Evolutionary conservation across 2,888 invertebrate genomes (phyloP).

Genomic region (Microdon myrmicae): DNA sequence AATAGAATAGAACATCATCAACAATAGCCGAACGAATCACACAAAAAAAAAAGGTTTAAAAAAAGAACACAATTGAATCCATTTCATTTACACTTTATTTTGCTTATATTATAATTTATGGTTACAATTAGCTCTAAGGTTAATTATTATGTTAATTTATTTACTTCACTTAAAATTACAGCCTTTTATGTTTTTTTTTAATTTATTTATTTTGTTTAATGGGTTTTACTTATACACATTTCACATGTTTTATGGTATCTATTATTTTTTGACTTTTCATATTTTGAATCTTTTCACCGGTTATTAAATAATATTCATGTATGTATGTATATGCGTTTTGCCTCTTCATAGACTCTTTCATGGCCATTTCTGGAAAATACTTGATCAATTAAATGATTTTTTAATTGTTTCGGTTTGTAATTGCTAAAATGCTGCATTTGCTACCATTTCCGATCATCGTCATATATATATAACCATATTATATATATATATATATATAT

Average conservation of each 20-base stretch:
- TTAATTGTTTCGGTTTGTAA: slow-evolving; percentile 28
- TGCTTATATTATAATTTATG: slow-evolving; percentile 48
- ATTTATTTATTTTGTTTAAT: too few relatives aligned
- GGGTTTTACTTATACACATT: slow-evolving; percentile 45
- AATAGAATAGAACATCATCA: too few relatives aligned
- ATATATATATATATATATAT: slow-evolving; percentile 37
- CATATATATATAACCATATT: slow-evolving; percentile 18
- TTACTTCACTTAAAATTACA: slow-evolving; percentile 65
- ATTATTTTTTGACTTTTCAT: slow-evolving; percentile 22
- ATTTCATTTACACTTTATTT: slow-evolving; percentile 52
- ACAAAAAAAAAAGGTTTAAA: too few relatives aligned
- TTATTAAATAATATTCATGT: slow-evolving; percentile 6
- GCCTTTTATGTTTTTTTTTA: slow-evolving; percentile 61
- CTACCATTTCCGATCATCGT: too few relatives aligned
- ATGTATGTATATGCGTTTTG: slow-evolving; percentile 38
- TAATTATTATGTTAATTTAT: slow-evolving; percentile 48
- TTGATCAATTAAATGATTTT: slow-evolving; percentile 37
- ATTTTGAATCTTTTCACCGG: slow-evolving; percentile 11
- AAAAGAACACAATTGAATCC: slow-evolving; percentile 9
- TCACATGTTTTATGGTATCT: slow-evolving; percentile 29
- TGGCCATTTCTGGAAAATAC: slow-evolving; percentile 51
- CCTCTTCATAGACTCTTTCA: slow-evolving; percentile 36
- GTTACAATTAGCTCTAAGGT: slow-evolving; percentile 49
- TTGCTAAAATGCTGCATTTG: slow-evolving; percentile 8
- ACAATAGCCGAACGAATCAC: too few relatives aligned